These are phyloP conservation scores for Agrilus biguttatus DNA, from an alignment of 2,888 invertebrate genomes.

Conservation along the genomic window DNA sequence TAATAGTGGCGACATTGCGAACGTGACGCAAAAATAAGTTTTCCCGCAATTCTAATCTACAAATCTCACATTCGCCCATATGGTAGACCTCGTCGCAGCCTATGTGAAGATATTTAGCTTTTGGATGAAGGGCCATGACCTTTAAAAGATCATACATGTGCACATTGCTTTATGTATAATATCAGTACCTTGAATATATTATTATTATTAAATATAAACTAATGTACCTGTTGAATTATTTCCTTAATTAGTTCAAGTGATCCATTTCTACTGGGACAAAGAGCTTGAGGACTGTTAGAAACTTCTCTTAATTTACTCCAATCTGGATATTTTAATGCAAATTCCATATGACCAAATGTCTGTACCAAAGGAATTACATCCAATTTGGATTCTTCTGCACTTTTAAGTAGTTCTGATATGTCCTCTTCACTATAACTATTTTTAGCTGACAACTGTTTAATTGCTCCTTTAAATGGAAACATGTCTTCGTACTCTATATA, in stretches of 20 bases:
- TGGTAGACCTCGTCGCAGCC: constrained; percentile 64
- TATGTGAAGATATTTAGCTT: constrained; percentile 45
- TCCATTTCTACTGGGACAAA: constrained; percentile 52
- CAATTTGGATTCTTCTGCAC: constrained; percentile 41
- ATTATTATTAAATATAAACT: neutral
- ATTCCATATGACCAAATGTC: constrained; percentile 66
- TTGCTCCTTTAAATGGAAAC: constrained; percentile 54
- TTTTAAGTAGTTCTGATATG: constrained; percentile 41
- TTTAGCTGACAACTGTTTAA: constrained; percentile 39
- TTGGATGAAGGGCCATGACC: constrained; percentile 25
- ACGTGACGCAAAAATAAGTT: constrained; percentile 50
- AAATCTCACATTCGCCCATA: constrained; percentile 50
- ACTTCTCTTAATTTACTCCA: constrained; percentile 51
- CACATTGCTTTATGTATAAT: neutral
- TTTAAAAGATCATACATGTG: constrained; percentile 8
- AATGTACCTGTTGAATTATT: constrained; percentile 52
- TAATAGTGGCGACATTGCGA: constrained; percentile 40
- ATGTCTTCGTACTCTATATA: constrained; percentile 65
- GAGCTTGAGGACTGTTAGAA: constrained; percentile 50
- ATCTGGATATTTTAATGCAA: constrained; percentile 49
- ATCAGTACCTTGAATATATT: neutral
- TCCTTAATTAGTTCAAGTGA: constrained; percentile 46
- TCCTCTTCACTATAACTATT: constrained; percentile 45
- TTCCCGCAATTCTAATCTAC: constrained; percentile 37
- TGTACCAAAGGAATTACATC: constrained; percentile 62